Conservation (phyloP, 2,797 vertebrate genomes). For the Melanitta fusca region DNA sequence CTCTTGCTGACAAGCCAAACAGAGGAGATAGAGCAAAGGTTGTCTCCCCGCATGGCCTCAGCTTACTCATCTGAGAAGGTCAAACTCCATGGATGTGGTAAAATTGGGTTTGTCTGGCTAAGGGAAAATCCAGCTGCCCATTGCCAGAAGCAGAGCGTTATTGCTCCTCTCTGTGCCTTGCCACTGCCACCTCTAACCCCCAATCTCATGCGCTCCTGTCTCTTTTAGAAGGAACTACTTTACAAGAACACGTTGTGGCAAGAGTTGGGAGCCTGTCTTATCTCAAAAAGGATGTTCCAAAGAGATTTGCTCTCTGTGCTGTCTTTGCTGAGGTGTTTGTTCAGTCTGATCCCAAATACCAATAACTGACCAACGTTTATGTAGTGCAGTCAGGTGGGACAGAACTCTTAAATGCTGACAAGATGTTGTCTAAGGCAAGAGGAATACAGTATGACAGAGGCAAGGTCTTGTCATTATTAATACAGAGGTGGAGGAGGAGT, state of each 20-base stretch:
- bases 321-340: background rate
- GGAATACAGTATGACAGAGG: background rate
- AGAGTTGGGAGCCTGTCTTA: background rate
- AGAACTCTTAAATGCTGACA: background rate
- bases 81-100: background rate
- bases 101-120: background rate
- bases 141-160: background rate
- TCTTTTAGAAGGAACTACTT: background rate
- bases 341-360: background rate
- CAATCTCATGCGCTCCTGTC: background rate
- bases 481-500: background rate
- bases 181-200: background rate
- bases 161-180: background rate
- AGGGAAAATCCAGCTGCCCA: background rate
- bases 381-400: background rate
- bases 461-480: background rate
- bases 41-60: background rate
- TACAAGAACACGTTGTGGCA: rapidly evolving
- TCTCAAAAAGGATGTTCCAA: background rate
- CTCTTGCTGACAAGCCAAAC: background rate
- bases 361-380: background rate
- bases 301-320: background rate
- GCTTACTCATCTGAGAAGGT: background rate
- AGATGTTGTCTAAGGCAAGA: background rate
- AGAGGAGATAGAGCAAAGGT: background rate